phyloP scores from a whole-genome alignment of 2,113 vertebrate species.

The Rhizomys pruinosus region DNA sequence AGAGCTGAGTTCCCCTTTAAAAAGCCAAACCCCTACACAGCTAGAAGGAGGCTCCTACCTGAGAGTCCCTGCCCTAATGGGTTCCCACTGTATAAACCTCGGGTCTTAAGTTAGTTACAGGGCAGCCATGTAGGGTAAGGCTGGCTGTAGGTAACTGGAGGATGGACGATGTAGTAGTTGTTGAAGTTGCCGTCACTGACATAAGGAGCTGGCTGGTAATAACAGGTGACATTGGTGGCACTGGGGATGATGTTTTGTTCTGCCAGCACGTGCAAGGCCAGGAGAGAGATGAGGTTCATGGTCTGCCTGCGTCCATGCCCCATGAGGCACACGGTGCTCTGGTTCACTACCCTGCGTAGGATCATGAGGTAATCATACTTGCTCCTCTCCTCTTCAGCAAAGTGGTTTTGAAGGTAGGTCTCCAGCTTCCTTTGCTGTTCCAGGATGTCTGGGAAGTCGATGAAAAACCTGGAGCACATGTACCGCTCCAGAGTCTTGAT shows the following conservation, averaged over 20 bases:
- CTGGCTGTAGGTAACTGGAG: conserved; percentile 89
- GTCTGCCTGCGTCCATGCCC: conserved; percentile 97
- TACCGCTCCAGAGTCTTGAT: conserved; percentile 97
- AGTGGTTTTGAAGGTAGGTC: conserved; percentile 98
- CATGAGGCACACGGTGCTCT: conserved; percentile 99
- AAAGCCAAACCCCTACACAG: conserved; percentile 81
- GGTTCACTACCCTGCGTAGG: conserved; percentile 94
- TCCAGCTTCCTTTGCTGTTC: conserved; percentile 98
- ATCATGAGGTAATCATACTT: conserved; percentile 99
- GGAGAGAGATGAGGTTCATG: conserved; percentile 95
- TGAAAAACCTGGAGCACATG: conserved; percentile 99
- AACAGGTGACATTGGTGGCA: conserved; percentile 96
- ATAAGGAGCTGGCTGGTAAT: conserved; percentile 98
- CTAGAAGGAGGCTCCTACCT: conserved; percentile 72
- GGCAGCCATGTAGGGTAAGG: conserved; percentile 98
- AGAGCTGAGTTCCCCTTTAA: conserved; percentile 81
- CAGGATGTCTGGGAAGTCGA: conserved; percentile 97
- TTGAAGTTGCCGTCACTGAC: conserved; percentile 97
- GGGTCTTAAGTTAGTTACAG: conserved; percentile 91
- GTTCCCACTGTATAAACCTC: conserved; percentile 13
- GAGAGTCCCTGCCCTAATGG: conserved; percentile 59
- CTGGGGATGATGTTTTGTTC: conserved; percentile 97
- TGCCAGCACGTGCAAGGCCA: conserved; percentile 93
- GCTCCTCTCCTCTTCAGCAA: conserved; percentile 95
- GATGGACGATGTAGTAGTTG: conserved; percentile 95